Percentiles rank a stretch among this genome's conserved stretches.
Evolutionary conservation across 2,888 invertebrate genomes (phyloP).

Genomic region (Phorcus lineatus): DNA sequence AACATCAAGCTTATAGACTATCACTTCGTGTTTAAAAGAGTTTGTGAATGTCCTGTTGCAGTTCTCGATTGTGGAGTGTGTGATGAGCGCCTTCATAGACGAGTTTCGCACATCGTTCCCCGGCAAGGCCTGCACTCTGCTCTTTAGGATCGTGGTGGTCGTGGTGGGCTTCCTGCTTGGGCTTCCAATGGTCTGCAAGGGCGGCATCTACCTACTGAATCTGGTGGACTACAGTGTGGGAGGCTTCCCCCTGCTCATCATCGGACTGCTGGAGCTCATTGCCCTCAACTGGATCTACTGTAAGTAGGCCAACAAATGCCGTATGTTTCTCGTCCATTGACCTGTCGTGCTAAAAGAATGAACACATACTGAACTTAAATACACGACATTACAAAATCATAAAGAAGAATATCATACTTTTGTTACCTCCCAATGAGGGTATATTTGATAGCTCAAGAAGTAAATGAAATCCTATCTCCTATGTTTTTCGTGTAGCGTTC

Average conservation of each 20-base stretch:
- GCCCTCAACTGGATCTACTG: constrained; percentile 74
- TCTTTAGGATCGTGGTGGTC: constrained; percentile 64
- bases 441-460: too few relatives aligned
- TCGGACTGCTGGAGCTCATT: constrained; percentile 71
- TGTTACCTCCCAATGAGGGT: too few relatives aligned
- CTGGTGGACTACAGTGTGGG: constrained; percentile 74
- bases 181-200: constrained; percentile 69
- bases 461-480: not conserved
- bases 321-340: too few relatives aligned
- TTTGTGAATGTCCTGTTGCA: constrained; percentile 48
- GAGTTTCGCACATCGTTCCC: constrained; percentile 65
- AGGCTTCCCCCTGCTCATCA: constrained; percentile 74
- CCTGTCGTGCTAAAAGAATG: too few relatives aligned
- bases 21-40: not conserved
- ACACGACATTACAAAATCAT: too few relatives aligned
- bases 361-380: too few relatives aligned
- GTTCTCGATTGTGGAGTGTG: constrained; percentile 75
- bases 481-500: constrained; percentile 58
- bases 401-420: too few relatives aligned
- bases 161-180: constrained; percentile 63
- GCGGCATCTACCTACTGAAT: constrained; percentile 74
- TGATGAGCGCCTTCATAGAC: constrained; percentile 73
- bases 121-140: constrained; percentile 54
- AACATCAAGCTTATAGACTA: not conserved
- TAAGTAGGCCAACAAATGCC: too few relatives aligned